Conservation (phyloP, 37 sponge, comb jelly and placozoan genomes). For the Halisarca cf. caerulea region DNA sequence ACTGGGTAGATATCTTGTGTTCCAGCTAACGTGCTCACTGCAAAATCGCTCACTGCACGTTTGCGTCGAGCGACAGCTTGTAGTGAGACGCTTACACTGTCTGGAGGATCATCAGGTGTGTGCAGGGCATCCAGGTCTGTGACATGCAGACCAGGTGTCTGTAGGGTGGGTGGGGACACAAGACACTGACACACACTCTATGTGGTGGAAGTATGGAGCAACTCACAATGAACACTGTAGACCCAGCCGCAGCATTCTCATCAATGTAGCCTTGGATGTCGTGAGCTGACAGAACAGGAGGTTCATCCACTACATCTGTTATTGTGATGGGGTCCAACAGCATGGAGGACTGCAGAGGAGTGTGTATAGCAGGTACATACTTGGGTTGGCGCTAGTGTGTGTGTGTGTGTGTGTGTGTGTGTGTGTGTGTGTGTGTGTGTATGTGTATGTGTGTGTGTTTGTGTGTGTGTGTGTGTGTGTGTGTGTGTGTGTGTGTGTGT, state of each 20-base stretch:
- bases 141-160: constrained; percentile 1
- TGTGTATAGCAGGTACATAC: too few species aligned
- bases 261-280: background rate
- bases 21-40: background rate
- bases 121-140: constrained; percentile 15
- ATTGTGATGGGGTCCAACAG: background rate
- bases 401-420: constrained; percentile 24
- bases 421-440: constrained; percentile 32
- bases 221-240: background rate
- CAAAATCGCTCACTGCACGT: background rate
- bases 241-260: background rate
- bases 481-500: constrained; percentile 10
- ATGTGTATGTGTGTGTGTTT: constrained; percentile 15
- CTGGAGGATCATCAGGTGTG: background rate
- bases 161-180: background rate
- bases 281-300: background rate
- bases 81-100: background rate
- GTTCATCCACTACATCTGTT: constrained; percentile 12
- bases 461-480: constrained; percentile 25
- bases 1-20: background rate
- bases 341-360: too few species aligned
- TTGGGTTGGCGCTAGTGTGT: background rate
- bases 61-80: background rate
- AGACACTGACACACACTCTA: too few species aligned
- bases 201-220: background rate